phyloP scores from a whole-genome alignment of 2,797 vertebrate genomes.

The Coranthus polyacanthus region DNA sequence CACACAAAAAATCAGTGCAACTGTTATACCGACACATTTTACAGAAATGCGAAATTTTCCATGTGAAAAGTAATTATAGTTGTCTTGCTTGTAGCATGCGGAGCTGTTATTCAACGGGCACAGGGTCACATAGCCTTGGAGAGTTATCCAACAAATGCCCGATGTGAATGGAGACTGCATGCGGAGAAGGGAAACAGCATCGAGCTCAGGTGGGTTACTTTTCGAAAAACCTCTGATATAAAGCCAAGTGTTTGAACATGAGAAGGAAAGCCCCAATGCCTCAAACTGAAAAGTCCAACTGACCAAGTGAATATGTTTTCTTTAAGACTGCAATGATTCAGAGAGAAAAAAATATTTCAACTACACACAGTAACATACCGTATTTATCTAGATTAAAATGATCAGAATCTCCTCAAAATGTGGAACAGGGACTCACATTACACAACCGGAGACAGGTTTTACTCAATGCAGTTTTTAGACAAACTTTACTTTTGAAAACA shows the following conservation, averaged over 20 bases:
- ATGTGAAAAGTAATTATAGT: constrained; percentile 34
- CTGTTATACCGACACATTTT: constrained; percentile 35
- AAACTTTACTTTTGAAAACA: not conserved
- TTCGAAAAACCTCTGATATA: not conserved
- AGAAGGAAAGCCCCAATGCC: too few species aligned
- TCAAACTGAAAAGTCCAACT: too few species aligned
- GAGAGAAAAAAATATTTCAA: too few species aligned
- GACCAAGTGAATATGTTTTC: too few species aligned
- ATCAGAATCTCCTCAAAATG: not conserved
- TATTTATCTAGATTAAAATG: not conserved
- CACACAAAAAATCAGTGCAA: not conserved
- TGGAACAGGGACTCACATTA: not conserved
- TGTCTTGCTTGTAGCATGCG: constrained; percentile 83
- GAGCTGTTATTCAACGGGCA: constrained; percentile 85
- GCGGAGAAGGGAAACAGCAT: constrained; percentile 84
- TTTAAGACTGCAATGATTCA: too few species aligned
- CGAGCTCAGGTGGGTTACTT: constrained; percentile 86
- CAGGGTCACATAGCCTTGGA: constrained; percentile 91
- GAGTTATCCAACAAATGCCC: constrained; percentile 90
- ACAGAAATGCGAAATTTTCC: constrained; percentile 15
- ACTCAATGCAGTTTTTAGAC: not conserved
- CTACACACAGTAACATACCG: not conserved
- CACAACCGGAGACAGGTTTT: not conserved
- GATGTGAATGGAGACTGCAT: constrained; percentile 91
- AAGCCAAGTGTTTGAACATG: too few species aligned